Percentiles rank a stretch among this genome's conserved stretches.
Evolutionary conservation across 1,140 invertebrate genomes (phyloP).

Genomic region (Odontomachus brunneus): DNA sequence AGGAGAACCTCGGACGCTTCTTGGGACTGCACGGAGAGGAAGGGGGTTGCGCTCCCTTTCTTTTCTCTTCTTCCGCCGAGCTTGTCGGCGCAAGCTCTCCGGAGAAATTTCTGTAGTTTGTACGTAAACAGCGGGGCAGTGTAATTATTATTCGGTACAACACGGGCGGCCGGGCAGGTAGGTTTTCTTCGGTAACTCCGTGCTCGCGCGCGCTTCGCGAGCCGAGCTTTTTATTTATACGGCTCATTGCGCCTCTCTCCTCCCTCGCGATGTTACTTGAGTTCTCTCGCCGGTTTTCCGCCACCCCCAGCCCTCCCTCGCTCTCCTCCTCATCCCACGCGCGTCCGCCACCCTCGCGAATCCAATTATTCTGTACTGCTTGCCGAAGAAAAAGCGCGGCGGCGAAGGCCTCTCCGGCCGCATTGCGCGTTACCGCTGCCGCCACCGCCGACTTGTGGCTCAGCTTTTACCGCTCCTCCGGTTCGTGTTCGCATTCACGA

Average conservation of each 20-base stretch:
- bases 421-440: not conserved
- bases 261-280: conserved; percentile 8
- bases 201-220: conserved; percentile 26
- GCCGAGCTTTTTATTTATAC: conserved; percentile 70
- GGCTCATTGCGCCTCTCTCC: conserved; percentile 23
- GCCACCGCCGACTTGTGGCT: not conserved
- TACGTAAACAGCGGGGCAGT: conserved; percentile 43
- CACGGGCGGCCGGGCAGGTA: conserved; percentile 14
- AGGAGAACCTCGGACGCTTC: not conserved
- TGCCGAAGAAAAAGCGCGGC: conserved; percentile 54
- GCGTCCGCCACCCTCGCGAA: conserved; percentile 54
- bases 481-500: conserved; percentile 60
- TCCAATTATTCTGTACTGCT: conserved; percentile 63
- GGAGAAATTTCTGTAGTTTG: conserved; percentile 49
- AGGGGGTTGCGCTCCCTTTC: not conserved
- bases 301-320: too few relatives aligned
- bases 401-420: conserved; percentile 28
- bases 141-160: conserved; percentile 67
- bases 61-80: not conserved
- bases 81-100: conserved; percentile 10
- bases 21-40: too few relatives aligned
- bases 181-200: conserved; percentile 39
- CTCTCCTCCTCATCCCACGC: too few relatives aligned
- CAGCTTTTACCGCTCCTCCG: conserved; percentile 15
- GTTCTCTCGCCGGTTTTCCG: conserved; percentile 47